Conservation (phyloP, 1,140 invertebrate genomes). For the Megalonaias nervosa region DNA sequence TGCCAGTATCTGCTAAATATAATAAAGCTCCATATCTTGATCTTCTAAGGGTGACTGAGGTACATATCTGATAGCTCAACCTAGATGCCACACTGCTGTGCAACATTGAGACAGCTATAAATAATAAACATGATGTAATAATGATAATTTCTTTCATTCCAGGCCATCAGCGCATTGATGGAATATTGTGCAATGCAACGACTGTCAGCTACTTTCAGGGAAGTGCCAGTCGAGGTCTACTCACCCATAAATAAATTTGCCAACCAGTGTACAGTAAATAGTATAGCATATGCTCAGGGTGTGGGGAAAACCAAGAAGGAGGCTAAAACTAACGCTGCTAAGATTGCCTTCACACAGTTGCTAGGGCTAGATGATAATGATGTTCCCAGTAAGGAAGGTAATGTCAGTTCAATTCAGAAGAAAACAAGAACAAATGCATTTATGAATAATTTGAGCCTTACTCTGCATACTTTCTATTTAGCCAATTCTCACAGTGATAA, state of each 20-base stretch:
- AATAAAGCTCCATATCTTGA: neutral
- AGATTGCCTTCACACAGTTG: slow-evolving; percentile 51
- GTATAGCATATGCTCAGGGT: slow-evolving; percentile 53
- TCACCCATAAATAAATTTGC: slow-evolving; percentile 52
- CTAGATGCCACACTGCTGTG: too few species aligned
- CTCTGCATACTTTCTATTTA: too few species aligned
- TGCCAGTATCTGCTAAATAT: neutral
- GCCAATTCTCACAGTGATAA: too few species aligned
- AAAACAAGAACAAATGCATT: too few species aligned
- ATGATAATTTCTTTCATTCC: slow-evolving; percentile 4
- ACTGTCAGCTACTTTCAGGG: slow-evolving; percentile 37
- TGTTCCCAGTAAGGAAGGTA: neutral
- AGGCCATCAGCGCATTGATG: slow-evolving; percentile 60
- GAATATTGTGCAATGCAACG: slow-evolving; percentile 57
- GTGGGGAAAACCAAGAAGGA: slow-evolving; percentile 65
- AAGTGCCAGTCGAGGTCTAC: slow-evolving; percentile 35
- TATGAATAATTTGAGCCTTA: too few species aligned
- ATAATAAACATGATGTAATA: neutral
- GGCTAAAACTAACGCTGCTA: slow-evolving; percentile 60
- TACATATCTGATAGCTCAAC: neutral
- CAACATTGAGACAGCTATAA: neutral
- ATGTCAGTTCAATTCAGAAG: too few species aligned
- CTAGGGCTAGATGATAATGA: slow-evolving; percentile 50
- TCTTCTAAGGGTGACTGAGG: neutral
- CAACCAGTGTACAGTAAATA: slow-evolving; percentile 49